Evolutionary conservation across 2,113 vertebrate genomes (phyloP).

Genomic region (Microcebus murinus): DNA sequence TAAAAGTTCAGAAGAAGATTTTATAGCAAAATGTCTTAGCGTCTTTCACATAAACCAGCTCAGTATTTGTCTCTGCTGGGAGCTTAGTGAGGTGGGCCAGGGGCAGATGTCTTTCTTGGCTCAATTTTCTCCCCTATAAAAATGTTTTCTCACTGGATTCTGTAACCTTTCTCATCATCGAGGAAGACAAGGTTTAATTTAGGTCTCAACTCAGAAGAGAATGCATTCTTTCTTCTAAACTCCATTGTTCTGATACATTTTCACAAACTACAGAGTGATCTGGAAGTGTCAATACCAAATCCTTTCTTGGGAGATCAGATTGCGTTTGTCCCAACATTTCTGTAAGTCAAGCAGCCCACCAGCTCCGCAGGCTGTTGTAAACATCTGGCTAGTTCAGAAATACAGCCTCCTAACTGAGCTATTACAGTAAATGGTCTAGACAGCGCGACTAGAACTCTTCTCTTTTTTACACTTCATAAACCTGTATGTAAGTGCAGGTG

Average conservation of each 20-base stretch:
- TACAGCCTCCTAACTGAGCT: slow-evolving; percentile 53
- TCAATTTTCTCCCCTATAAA: background rate
- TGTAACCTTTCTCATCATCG: background rate
- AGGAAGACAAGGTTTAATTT: background rate
- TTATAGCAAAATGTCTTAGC: background rate
- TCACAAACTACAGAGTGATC: background rate
- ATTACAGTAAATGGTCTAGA: slow-evolving; percentile 64
- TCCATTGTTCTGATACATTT: background rate
- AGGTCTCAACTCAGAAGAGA: background rate
- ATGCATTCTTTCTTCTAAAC: background rate
- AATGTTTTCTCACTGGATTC: background rate
- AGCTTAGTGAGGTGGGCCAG: background rate
- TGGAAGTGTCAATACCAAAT: background rate
- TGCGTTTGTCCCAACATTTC: background rate
- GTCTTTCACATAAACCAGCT: background rate
- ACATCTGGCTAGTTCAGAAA: slow-evolving; percentile 40
- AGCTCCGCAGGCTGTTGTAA: background rate
- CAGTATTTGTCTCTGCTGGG: background rate
- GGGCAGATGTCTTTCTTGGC: background rate
- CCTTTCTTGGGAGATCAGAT: background rate
- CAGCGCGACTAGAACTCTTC: background rate
- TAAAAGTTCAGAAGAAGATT: background rate
- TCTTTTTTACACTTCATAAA: slow-evolving; percentile 83
- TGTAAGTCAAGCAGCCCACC: background rate
- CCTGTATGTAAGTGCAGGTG: slow-evolving; percentile 72